Conservation (phyloP, 2,888 invertebrate species). For the Crepidodera aurea region DNA sequence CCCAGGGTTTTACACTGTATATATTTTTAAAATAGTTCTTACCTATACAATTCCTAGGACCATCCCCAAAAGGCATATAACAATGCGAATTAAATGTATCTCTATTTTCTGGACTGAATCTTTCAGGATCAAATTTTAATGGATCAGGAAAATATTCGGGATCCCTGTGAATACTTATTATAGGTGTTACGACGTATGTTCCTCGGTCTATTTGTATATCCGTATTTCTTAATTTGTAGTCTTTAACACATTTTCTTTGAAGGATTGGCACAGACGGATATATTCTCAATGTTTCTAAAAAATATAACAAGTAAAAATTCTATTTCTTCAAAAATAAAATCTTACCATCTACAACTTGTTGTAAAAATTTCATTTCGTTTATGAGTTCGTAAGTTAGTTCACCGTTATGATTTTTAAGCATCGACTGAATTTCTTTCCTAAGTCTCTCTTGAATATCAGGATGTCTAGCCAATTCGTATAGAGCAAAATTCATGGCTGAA, state of each 20-base stretch:
- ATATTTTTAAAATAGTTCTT: too few relatives aligned
- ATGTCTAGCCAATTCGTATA: not conserved
- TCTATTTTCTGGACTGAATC: constrained; percentile 44
- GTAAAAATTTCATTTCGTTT: constrained; percentile 20
- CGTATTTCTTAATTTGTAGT: constrained; percentile 44
- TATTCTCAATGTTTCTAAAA: constrained; percentile 43
- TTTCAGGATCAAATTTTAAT: constrained; percentile 46
- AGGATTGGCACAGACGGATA: constrained; percentile 43
- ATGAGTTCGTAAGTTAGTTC: constrained; percentile 43
- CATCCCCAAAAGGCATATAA: constrained; percentile 48
- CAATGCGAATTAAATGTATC: constrained; percentile 31
- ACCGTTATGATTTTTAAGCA: constrained; percentile 52
- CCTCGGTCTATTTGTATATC: constrained; percentile 45
- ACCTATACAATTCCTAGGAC: constrained; percentile 50
- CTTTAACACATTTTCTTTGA: constrained; percentile 43
- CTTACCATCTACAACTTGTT: constrained; percentile 41
- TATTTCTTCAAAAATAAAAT: not conserved
- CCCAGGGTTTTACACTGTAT: too few relatives aligned
- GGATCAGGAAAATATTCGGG: constrained; percentile 46
- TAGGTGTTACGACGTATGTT: constrained; percentile 40
- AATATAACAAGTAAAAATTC: not conserved
- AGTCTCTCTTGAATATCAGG: constrained; percentile 45
- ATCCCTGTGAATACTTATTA: constrained; percentile 43
- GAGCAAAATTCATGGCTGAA: constrained; percentile 48
- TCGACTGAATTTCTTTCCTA: constrained; percentile 56